Percentiles rank a stretch among this genome's conserved stretches.
Conservation (phyloP, 2,888 invertebrate species). For the Drosophila greeni region DNA sequence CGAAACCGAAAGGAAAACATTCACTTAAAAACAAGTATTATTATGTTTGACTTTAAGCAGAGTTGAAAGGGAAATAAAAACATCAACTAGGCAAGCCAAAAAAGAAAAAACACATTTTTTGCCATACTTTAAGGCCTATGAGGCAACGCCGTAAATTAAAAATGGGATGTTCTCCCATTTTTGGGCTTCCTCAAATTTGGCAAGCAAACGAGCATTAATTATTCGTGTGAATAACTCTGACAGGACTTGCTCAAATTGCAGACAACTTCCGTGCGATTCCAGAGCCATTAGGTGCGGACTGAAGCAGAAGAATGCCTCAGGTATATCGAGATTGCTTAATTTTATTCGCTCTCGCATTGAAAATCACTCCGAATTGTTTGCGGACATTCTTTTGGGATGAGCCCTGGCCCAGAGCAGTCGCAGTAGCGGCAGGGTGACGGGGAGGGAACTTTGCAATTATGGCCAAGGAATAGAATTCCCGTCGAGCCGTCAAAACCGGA, state of each 20-base stretch:
- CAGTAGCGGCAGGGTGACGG: neutral
- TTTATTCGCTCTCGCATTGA: conserved; percentile 28
- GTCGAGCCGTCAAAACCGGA: conserved; percentile 58
- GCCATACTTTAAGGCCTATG: neutral
- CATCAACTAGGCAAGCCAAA: neutral
- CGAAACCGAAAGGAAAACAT: neutral
- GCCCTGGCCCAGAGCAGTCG: conserved; percentile 3
- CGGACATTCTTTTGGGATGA: conserved; percentile 23
- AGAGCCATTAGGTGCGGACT: conserved; percentile 4
- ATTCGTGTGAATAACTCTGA: conserved; percentile 10
- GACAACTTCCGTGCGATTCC: conserved; percentile 7
- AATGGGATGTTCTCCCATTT: neutral
- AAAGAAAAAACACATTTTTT: neutral
- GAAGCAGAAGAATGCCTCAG: conserved; percentile 7
- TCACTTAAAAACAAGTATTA: neutral
- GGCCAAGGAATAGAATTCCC: conserved; percentile 35
- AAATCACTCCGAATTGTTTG: conserved; percentile 34
- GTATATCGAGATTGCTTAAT: conserved; percentile 29
- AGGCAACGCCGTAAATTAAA: neutral
- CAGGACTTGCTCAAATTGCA: conserved; percentile 7
- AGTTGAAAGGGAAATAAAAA: neutral
- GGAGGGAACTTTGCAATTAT: conserved; percentile 36
- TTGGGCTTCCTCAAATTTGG: neutral
- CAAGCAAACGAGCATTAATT: conserved; percentile 17
- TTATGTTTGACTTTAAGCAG: neutral